Evolutionary conservation across 2,113 vertebrate species (phyloP).

Genomic region (Variabilichromis moorii): DNA sequence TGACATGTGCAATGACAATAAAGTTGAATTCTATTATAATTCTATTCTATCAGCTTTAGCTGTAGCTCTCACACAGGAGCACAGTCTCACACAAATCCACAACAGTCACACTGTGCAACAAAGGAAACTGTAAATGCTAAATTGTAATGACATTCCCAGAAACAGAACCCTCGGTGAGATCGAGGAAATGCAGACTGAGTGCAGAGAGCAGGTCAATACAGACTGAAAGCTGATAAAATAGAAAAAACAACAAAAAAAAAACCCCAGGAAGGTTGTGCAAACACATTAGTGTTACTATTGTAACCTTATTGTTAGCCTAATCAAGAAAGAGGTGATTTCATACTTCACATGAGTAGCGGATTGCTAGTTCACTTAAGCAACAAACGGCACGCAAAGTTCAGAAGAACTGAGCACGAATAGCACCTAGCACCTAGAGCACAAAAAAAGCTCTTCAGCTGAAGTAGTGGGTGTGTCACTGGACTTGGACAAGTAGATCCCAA

Average conservation of each 20-base stretch:
- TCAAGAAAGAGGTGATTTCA: not conserved
- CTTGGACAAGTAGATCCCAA: not conserved
- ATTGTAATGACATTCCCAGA: not conserved
- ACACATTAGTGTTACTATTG: not conserved
- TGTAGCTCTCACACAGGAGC: not conserved
- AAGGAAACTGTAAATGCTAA: not conserved
- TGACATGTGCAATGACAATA: not conserved
- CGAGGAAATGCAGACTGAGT: not conserved
- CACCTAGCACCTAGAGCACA: not conserved
- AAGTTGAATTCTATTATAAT: not conserved
- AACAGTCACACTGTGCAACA: not conserved
- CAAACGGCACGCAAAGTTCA: not conserved
- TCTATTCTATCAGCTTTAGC: not conserved
- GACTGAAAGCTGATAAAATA: not conserved
- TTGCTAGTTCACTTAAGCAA: not conserved
- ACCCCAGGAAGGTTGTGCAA: fast-evolving
- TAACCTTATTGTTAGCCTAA: not conserved
- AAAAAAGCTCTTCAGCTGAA: not conserved
- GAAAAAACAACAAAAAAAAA: not conserved
- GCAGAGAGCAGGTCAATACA: not conserved
- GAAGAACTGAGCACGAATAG: not conserved
- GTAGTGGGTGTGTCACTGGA: not conserved
- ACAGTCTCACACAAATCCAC: not conserved
- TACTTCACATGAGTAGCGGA: not conserved
- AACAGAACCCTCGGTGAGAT: not conserved